Percentiles rank a stretch among this genome's conserved stretches.
phyloP scores from a whole-genome alignment of 2,888 invertebrate species.

The Drosophila koepferae region DNA sequence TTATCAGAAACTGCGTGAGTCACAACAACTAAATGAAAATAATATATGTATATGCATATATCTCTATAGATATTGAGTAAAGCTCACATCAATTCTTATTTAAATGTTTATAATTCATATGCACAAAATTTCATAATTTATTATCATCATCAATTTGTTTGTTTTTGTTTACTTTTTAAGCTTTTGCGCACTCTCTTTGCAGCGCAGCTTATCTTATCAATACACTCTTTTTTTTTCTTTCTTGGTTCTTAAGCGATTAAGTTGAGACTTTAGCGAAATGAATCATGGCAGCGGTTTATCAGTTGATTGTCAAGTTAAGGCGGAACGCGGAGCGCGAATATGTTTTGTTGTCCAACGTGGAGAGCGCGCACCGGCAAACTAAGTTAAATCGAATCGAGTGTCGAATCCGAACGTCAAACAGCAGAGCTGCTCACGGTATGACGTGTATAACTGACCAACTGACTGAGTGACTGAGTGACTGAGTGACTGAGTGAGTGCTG shows the following conservation, averaged over 20 bases:
- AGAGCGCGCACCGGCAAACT: conserved; percentile 75
- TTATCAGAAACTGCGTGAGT: conserved; percentile 41
- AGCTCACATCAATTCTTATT: conserved; percentile 17
- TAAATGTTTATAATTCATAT: not conserved
- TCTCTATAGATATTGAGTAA: not conserved
- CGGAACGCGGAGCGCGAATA: conserved; percentile 43
- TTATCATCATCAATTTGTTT: not conserved
- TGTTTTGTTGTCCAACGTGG: conserved; percentile 57
- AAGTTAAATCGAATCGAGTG: conserved; percentile 48
- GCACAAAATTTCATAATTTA: conserved; percentile 1
- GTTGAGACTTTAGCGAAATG: conserved; percentile 29
- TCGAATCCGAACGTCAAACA: conserved; percentile 24
- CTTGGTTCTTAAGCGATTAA: conserved; percentile 32
- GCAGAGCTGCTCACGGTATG: conserved; percentile 40
- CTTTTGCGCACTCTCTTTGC: not conserved
- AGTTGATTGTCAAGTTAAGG: conserved; percentile 25
- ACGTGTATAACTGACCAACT: conserved; percentile 44
- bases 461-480: conserved; percentile 41
- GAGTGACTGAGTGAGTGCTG: conserved; percentile 35
- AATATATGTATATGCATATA: not conserved
- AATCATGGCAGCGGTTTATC: conserved; percentile 39
- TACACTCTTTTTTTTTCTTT: conserved; percentile 22
- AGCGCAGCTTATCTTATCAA: conserved; percentile 45
- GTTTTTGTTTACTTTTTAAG: conserved; percentile 33
- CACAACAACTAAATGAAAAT: conserved; percentile 15